Conservation (phyloP, 2,797 vertebrate genomes). For the Manis javanica region DNA sequence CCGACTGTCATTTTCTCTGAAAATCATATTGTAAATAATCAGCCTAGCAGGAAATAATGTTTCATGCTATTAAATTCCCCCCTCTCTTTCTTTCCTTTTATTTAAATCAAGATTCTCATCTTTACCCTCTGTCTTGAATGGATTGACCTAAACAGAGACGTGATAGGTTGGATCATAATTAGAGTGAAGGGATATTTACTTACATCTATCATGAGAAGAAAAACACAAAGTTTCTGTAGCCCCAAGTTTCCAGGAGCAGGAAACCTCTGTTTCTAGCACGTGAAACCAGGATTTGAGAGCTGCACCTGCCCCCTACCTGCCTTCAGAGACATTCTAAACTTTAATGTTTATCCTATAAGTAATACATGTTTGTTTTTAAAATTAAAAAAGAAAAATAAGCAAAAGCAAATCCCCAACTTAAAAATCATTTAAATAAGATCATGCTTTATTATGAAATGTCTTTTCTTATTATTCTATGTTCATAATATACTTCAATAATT, state of each 20-base stretch:
- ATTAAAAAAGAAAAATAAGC: constrained; percentile 21
- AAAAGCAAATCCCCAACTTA: not conserved
- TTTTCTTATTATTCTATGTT: not conserved
- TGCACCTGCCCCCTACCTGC: not conserved
- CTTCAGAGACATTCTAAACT: not conserved
- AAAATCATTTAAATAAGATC: not conserved
- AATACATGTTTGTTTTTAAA: not conserved
- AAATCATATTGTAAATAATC: constrained; percentile 75
- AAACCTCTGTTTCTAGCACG: not conserved
- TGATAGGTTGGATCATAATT: not conserved
- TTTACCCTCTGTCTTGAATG: not conserved
- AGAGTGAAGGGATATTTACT: not conserved
- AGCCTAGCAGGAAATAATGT: constrained; percentile 59
- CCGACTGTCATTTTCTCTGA: constrained; percentile 81
- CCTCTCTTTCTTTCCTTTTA: not conserved
- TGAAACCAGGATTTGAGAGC: not conserved
- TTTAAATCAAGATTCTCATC: not conserved
- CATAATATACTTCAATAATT: not conserved
- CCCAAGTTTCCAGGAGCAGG: not conserved
- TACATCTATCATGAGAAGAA: not conserved
- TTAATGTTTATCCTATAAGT: not conserved
- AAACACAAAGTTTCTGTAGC: not conserved
- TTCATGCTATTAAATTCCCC: constrained; percentile 17
- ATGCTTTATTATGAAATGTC: not conserved
- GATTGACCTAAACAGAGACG: not conserved